Conservation (phyloP, 1,140 invertebrate species). For the Marisa cornuarietis region DNA sequence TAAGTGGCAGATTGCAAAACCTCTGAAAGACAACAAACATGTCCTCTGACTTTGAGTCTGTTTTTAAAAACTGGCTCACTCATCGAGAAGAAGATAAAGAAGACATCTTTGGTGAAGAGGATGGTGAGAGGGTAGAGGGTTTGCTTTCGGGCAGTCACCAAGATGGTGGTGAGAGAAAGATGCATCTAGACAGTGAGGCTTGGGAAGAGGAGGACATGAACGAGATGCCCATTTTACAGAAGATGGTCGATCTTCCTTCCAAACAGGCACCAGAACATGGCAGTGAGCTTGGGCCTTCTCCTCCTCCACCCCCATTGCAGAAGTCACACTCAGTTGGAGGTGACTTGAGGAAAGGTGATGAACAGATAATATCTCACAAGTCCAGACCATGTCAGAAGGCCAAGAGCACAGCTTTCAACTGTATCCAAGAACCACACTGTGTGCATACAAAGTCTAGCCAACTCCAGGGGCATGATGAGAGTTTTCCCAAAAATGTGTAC, state of each 20-base stretch:
- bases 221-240: constrained; percentile 19
- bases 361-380: too few relatives aligned
- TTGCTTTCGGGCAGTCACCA: neutral
- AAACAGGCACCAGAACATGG: neutral
- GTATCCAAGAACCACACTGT: too few relatives aligned
- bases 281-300: neutral
- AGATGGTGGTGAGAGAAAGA: neutral
- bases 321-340: neutral
- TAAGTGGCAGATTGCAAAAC: too few relatives aligned
- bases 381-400: too few relatives aligned
- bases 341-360: too few relatives aligned
- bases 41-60: constrained; percentile 20
- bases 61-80: constrained; percentile 27
- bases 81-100: neutral
- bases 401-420: too few relatives aligned
- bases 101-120: constrained; percentile 6
- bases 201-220: constrained; percentile 22
- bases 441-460: too few relatives aligned
- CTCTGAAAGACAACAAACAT: neutral
- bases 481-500: too few relatives aligned
- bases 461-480: too few relatives aligned
- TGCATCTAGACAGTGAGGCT: neutral
- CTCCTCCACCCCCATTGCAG: constrained; percentile 19
- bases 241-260: constrained; percentile 5
- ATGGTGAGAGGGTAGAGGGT: neutral